Evolutionary conservation across 2,113 vertebrate species (phyloP).

Genomic region (Labeo catla): DNA sequence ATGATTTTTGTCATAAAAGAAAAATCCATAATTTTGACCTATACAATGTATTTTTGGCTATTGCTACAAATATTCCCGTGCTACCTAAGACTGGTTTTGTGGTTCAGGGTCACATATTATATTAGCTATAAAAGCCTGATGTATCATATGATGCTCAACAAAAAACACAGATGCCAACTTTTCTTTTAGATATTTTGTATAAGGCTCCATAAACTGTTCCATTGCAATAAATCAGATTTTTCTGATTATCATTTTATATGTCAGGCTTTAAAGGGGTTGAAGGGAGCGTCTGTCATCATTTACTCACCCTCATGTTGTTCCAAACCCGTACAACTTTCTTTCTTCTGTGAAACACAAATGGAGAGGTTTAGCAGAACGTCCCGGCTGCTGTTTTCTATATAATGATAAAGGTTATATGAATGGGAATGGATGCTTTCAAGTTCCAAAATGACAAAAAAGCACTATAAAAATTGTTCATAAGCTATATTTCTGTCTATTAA

Average conservation of each 20-base stretch:
- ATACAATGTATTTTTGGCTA: too few species aligned
- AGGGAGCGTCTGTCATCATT: neutral
- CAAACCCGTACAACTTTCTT: neutral
- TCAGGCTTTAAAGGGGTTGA: neutral
- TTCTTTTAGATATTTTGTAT: neutral
- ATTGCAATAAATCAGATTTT: neutral
- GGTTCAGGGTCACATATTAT: too few species aligned
- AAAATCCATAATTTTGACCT: too few species aligned
- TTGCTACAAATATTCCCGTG: too few species aligned
- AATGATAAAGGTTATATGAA: neutral
- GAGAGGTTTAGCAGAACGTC: constrained; percentile 5
- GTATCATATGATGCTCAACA: neutral
- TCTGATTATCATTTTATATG: neutral
- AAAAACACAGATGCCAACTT: neutral
- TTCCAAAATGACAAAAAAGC: neutral
- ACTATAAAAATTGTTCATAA: neutral
- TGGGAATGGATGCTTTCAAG: neutral
- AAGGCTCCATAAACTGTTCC: neutral
- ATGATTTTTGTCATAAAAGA: too few species aligned
- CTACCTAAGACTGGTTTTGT: too few species aligned
- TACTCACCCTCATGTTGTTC: constrained; percentile 8
- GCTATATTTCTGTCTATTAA: neutral
- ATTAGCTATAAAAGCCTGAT: neutral
- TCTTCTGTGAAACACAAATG: constrained; percentile 15
- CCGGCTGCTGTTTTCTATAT: neutral